Evolutionary conservation across 1,140 invertebrate genomes (phyloP), one percentile per base, ranked within the genome.

Genomic region (Helicorthomorpha holstii): DNA sequence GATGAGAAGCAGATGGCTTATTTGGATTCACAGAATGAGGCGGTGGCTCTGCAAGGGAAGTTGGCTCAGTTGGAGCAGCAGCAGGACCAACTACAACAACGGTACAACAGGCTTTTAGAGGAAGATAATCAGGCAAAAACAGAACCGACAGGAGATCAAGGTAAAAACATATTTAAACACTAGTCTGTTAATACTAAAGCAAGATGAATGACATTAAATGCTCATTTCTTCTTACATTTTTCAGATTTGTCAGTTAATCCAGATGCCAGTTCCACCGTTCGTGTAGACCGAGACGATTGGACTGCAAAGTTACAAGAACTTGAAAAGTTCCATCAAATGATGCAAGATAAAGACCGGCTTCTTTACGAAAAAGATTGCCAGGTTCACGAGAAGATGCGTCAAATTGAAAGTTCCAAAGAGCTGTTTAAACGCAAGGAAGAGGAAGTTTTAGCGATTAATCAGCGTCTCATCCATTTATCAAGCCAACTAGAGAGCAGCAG

Each of bases 21-120:
- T 7, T 44, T 74, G 1, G 71, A 72, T 62, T 56, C 66, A 0
- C 70, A 73, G 51, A 75, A 75, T 57, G 74, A 77, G 53, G 54
- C 76, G 2, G 59, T 73, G 34, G 67, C 67, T 25, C 60, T 70
- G 0, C 69, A 68, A 50, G 69, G 74, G 51, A 66, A 69, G 46
- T 64, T 71, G 24, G 60, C 64, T 25, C 72, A 75, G 52, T 56
- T 70, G 23, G 73, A 76, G 51, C 62, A 54, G 64, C 27, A 57
- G 55, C 12, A 46, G 16, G 12, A 21, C 10, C 26, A 53, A 19
- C 4, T 58, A 0, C 50, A 58, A 34, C 27, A 60, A 41, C 61
- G 60, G 41, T 62, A 66, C 56, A 60, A 59, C 25, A 63, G 67
- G 50, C 50, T 51, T 3, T 25, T 52, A 27, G 50, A 56, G 19